Evolutionary conservation across 2,113 vertebrate genomes (phyloP).

Genomic region (Edolisoma coerulescens): DNA sequence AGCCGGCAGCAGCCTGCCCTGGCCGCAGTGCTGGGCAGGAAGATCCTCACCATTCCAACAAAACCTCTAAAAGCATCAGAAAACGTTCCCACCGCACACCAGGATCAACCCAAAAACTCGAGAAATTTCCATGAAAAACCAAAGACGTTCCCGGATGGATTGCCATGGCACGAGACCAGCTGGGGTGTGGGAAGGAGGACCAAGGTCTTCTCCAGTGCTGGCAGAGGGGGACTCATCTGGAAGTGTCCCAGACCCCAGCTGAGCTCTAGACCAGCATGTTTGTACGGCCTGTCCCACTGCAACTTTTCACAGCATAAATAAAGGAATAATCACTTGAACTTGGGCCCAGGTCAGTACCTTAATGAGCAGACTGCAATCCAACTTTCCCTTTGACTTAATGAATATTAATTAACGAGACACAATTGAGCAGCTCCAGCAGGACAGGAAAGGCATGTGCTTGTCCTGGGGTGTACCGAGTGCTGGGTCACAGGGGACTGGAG

Average conservation of each 20-base stretch:
- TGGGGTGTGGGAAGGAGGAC: not conserved
- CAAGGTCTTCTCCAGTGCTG: not conserved
- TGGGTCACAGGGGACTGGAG: not conserved
- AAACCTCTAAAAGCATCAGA: not conserved
- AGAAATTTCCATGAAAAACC: conserved; percentile 4
- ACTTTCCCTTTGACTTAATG: conserved; percentile 49
- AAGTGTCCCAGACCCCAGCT: not conserved
- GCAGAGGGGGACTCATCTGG: not conserved
- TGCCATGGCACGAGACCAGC: not conserved
- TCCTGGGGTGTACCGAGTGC: not conserved
- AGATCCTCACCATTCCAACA: not conserved
- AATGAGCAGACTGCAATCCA: conserved; percentile 23
- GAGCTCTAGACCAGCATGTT: not conserved
- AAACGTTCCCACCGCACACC: not conserved
- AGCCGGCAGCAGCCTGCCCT: not conserved
- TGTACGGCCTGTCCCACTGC: not conserved
- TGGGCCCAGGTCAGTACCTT: conserved; percentile 28
- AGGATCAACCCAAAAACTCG: not conserved
- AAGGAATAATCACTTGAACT: conserved; percentile 34
- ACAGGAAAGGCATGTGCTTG: not conserved
- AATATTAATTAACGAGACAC: conserved; percentile 47
- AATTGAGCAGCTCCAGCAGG: conserved; percentile 18
- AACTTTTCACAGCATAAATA: conserved; percentile 16
- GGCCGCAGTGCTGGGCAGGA: not conserved
- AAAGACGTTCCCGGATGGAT: not conserved